phyloP scores from a whole-genome alignment of 2,797 vertebrate genomes.

The Discoglossus pictus region DNA sequence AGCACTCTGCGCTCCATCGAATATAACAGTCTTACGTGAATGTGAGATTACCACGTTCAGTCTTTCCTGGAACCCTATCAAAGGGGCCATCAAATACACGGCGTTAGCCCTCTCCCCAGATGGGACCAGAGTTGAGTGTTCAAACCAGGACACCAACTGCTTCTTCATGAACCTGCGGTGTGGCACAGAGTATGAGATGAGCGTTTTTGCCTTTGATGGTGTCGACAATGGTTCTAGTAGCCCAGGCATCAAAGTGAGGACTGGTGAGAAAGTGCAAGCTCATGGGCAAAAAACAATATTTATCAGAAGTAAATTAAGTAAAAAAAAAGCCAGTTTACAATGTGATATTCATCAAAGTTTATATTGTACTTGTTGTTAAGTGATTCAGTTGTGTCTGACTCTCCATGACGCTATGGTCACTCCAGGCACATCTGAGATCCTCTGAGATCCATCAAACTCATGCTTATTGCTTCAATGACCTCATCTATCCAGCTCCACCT shows the following conservation, averaged over 20 bases:
- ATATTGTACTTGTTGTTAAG: no score
- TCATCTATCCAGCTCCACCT: no score
- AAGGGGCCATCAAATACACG: slow-evolving; percentile 60
- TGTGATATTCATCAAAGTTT: no score
- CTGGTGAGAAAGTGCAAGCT: slow-evolving; percentile 67
- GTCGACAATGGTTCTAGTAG: slow-evolving; percentile 62
- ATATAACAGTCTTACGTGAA: slow-evolving; percentile 63
- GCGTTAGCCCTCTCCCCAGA: slow-evolving; percentile 61
- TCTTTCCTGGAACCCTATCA: slow-evolving; percentile 69
- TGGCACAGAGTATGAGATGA: slow-evolving; percentile 70
- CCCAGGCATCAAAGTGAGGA: slow-evolving; percentile 57
- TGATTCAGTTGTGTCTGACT: no score
- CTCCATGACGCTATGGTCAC: no score
- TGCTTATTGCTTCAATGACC: no score
- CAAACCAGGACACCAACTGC: slow-evolving; percentile 69
- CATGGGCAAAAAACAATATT: no score
- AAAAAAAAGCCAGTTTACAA: no score
- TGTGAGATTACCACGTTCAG: slow-evolving; percentile 70
- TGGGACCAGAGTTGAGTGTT: slow-evolving; percentile 62
- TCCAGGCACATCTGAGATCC: no score
- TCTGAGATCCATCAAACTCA: no score
- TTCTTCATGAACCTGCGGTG: slow-evolving; percentile 71
- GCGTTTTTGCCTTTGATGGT: slow-evolving; percentile 56
- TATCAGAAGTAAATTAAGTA: no score
- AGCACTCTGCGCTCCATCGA: slow-evolving; percentile 70